These are phyloP conservation scores for Orius insidiosus DNA, from an alignment of 1,140 invertebrate species.

Conservation along the genomic window DNA sequence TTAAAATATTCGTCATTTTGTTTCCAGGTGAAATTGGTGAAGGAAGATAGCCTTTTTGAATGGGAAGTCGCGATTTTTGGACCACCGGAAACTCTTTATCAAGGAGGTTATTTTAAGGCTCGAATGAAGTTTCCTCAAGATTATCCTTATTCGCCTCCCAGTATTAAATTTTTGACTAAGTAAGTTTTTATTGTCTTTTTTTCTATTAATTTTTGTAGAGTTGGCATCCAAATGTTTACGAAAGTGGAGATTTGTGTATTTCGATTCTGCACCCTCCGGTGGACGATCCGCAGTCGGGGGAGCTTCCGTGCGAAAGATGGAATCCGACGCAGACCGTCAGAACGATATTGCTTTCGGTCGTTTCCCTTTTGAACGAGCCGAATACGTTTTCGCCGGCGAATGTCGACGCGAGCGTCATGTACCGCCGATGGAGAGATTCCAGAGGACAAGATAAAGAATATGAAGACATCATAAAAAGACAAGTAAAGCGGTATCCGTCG, in stretches of 20 bases:
- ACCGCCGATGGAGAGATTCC: constrained; percentile 91
- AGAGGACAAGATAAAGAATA: constrained; percentile 96
- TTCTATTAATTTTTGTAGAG: constrained; percentile 29
- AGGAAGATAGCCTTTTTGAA: constrained; percentile 96
- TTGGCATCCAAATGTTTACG: constrained; percentile 99
- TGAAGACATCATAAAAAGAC: constrained; percentile 85
- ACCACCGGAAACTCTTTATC: constrained; percentile 92
- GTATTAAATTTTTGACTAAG: constrained; percentile 91
- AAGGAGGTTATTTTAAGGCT: constrained; percentile 98
- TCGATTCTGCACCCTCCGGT: constrained; percentile 96
- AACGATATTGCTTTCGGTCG: constrained; percentile 93
- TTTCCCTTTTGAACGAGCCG: constrained; percentile 94
- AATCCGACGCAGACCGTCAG: constrained; percentile 97
- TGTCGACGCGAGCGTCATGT: constrained; percentile 98
- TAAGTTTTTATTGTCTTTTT: background rate
- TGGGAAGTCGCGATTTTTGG: constrained; percentile 99
- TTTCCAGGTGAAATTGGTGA: constrained; percentile 70
- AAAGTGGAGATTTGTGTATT: constrained; percentile 98
- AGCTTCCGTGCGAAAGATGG: constrained; percentile 96
- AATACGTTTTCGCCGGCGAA: constrained; percentile 98
- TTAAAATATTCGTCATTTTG: background rate
- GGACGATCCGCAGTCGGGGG: constrained; percentile 95
- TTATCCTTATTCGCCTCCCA: constrained; percentile 95
- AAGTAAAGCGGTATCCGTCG: constrained; percentile 12
- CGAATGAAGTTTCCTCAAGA: constrained; percentile 85